phyloP scores from a whole-genome alignment of 2,888 invertebrate species.

The Craniophora ligustri region DNA sequence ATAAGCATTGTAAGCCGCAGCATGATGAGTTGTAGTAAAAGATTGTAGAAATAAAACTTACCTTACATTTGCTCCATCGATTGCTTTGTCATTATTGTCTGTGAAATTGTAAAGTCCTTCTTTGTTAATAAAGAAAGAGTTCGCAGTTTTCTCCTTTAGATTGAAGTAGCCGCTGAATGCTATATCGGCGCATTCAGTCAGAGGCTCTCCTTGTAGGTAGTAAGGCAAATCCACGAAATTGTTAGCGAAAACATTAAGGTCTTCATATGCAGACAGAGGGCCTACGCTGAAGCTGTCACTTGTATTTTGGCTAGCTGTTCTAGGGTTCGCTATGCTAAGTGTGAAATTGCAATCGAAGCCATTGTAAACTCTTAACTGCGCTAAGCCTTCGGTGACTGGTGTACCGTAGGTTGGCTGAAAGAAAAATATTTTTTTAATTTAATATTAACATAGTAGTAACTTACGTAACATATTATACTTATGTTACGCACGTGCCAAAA shows the following conservation, averaged over 20 bases:
- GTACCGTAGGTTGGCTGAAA: conserved; percentile 89
- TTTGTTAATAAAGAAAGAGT: conserved; percentile 76
- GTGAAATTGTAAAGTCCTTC: conserved; percentile 70
- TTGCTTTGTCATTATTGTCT: conserved; percentile 82
- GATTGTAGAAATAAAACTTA: conserved; percentile 50
- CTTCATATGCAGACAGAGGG: conserved; percentile 80
- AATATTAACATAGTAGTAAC: too few relatives aligned
- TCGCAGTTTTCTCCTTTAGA: conserved; percentile 74
- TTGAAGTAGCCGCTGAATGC: conserved; percentile 64
- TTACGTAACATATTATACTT: background rate
- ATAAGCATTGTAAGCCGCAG: conserved; percentile 58
- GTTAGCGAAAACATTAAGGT: conserved; percentile 71
- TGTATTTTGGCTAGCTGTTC: conserved; percentile 43
- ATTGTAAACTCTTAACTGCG: conserved; percentile 92
- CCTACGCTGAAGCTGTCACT: conserved; percentile 56
- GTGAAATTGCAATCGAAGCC: conserved; percentile 88
- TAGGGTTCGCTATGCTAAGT: conserved; percentile 60
- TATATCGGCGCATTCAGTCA: conserved; percentile 61
- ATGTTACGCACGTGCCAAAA: too few relatives aligned
- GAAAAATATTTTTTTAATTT: conserved; percentile 1
- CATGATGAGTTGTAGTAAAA: conserved; percentile 72
- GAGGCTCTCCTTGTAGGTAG: conserved; percentile 67
- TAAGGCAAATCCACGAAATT: conserved; percentile 70
- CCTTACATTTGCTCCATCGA: conserved; percentile 78
- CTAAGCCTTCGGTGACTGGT: conserved; percentile 87